phyloP scores from a whole-genome alignment of 2,113 vertebrate species.

The Onychostoma macrolepis region DNA sequence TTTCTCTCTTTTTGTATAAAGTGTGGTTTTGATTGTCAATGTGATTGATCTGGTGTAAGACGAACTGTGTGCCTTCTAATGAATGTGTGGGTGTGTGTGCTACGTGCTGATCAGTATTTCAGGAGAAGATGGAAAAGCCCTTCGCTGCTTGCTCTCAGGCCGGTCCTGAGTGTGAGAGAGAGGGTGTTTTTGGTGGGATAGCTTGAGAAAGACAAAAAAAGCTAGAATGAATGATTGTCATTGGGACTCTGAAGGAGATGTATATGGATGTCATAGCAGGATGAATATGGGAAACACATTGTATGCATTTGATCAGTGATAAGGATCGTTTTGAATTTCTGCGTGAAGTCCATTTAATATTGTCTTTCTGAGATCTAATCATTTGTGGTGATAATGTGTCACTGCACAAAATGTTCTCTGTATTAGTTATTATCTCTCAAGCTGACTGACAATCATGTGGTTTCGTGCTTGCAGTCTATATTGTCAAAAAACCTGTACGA shows the following conservation, averaged over 20 bases:
- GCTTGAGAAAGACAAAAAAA: conserved; percentile 47
- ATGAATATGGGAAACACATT: conserved; percentile 60
- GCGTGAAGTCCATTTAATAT: conserved; percentile 56
- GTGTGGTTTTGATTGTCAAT: conserved; percentile 76
- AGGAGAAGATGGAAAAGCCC: conserved; percentile 56
- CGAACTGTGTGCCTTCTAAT: conserved; percentile 74
- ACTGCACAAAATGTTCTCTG: conserved; percentile 33
- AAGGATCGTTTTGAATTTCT: conserved; percentile 56
- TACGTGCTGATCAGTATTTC: conserved; percentile 81
- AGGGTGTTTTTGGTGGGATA: conserved; percentile 15
- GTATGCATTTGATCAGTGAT: conserved; percentile 17
- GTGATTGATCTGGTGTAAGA: conserved; percentile 77
- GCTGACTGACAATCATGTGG: conserved; percentile 71
- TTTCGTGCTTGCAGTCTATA: conserved; percentile 28
- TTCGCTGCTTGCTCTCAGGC: conserved; percentile 83
- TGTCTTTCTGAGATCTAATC: conserved; percentile 38
- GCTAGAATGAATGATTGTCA: conserved; percentile 49
- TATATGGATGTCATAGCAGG: conserved; percentile 6
- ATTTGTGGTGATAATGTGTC: conserved; percentile 30
- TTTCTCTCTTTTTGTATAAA: conserved; percentile 66
- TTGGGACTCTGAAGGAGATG: conserved; percentile 50
- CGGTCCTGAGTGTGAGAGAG: conserved; percentile 80
- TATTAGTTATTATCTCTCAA: conserved; percentile 39
- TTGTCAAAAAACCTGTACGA: conserved; percentile 33
- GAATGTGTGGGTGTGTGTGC: conserved; percentile 78